A percentile compares a stretch with the other conserved stretches of the same genome.
phyloP scores from a whole-genome alignment of 2,888 invertebrate species.

The Cybosia mesomella region DNA sequence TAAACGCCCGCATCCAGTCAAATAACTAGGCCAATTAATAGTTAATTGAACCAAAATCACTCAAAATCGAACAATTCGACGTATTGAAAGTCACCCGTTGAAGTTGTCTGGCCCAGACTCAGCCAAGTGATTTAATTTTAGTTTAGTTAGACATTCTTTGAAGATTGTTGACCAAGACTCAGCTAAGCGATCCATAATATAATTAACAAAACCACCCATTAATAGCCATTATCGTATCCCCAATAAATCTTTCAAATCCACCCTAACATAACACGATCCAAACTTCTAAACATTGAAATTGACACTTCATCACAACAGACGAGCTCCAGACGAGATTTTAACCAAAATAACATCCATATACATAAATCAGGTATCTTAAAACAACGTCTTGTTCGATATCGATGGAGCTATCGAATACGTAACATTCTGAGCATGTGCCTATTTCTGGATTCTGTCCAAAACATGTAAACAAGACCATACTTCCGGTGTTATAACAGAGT shows the following conservation, averaged over 20 bases:
- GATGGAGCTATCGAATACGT: conserved; percentile 19
- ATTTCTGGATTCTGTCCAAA: conserved; percentile 49
- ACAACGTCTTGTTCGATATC: conserved; percentile 19
- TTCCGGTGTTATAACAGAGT: conserved; percentile 39
- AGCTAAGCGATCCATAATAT: not conserved
- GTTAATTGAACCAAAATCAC: not conserved
- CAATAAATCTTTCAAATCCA: conserved; percentile 19
- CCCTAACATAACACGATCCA: conserved; percentile 9
- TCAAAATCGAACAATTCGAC: no score
- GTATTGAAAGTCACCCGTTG: no score
- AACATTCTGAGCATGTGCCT: conserved; percentile 27
- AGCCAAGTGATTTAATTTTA: not conserved
- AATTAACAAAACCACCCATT: not conserved
- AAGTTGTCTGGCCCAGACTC: not conserved
- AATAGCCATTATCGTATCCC: not conserved
- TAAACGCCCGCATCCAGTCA: not conserved
- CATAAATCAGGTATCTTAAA: conserved; percentile 17
- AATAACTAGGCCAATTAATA: not conserved
- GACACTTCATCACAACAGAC: conserved; percentile 20
- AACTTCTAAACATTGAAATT: conserved; percentile 9
- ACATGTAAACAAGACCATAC: conserved; percentile 45
- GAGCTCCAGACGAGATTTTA: conserved; percentile 12
- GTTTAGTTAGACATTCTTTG: not conserved
- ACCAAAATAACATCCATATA: conserved; percentile 13
- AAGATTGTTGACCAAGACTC: no score